Base-by-base conservation (phyloP, 2,113 vertebrate species). In the Chamaea fasciata region DNA sequence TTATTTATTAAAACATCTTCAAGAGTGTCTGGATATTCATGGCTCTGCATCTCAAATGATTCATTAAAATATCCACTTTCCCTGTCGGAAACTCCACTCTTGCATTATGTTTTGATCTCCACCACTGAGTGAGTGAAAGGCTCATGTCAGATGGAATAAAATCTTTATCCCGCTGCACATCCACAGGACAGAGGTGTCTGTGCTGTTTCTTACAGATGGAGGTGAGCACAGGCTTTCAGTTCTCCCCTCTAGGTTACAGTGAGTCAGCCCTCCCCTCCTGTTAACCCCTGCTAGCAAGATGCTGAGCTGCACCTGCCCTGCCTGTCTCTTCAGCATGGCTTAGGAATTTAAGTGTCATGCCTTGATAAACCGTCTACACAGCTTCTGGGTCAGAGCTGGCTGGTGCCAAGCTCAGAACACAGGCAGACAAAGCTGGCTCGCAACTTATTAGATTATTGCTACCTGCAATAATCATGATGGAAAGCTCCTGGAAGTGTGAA, bases 1-100 rank as follows among this genome's bases (percentile, higher is more conserved):
- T 95, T 95, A 95, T 95, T 97, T 97, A 95, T 97, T 97, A 96
- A 96, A 95, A 97, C 92, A 94, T 95, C 83, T 91, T 52, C 53
- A 71, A 87, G 91, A 94, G 84, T 79, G 70, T 89, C 87, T 95
- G 94, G 91, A 94, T 93, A 65, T 87, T 91, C 93, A 57, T 92
- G 91, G 81, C 87, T 89, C 89, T 92, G 94, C 94, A 94, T 97
- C 62, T 92, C 93, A 95, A 96, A 94, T 85, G 87, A 91, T 87
- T 96, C 87, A 96, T 95, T 96, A 96, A 82, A 96, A 69, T 31
- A 62, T 41, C 14, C 53, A 49, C 49, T 91, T 91, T 60, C 53
- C 37, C 41, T 73, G 81, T 82, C 46, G 52, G 77, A 89, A 95
- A 64, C 77, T 91, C 53, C 53, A 56, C 63, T 90, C 60, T 83